Base-by-base conservation (phyloP, 2,888 invertebrate species). In the Diarsia dahlii region DNA sequence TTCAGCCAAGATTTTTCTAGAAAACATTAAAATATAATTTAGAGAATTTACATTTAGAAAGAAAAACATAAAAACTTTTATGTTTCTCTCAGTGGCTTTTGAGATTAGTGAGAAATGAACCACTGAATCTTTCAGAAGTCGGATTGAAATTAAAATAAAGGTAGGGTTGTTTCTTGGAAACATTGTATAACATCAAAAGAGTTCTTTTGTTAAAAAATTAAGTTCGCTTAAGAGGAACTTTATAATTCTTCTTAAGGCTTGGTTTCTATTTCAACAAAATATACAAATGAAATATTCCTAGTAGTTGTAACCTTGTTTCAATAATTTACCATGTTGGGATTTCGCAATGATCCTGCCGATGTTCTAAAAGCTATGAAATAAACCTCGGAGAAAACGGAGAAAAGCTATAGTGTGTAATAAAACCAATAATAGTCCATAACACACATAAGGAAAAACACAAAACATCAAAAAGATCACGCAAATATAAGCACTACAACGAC, bases 11-110 rank as follows among this genome's bases (percentile, higher is more conserved):
- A 28, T 70, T 67, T 64, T 65, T 20, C 34, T 66, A 23, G 20
- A 75, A 63, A 78, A 56, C 66, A 67, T 60, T 71, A 66, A 71
- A 69, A 71, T 39, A 65, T 65, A 63, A 82, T 78, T 79, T 74
- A n/a, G 60, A 56, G 60, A 76, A 78, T 75, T 82, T 79, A 65
- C 54, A 64, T 82, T 82, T 71, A 62, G 39, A 76, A 80, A 65
- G 71, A 65, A 79, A 58, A 58, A 58, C 15, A 50, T 58, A 65
- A 79, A 69, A 66, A 69, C 48, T 70, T 82, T 69, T 71, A 56
- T 65, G 64, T 74, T 74, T 70, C 23, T 67, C 69, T 70, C 69
- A 34, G 66, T 64, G 34, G 54, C 50, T 75, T 68, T 76, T 65
- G 56, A 56, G 76, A 77, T 76, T 66, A 66, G 71, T 66, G 56